These are phyloP conservation scores for Halcyon senegalensis DNA, from an alignment of 2,113 vertebrate genomes.

Conservation along the genomic window DNA sequence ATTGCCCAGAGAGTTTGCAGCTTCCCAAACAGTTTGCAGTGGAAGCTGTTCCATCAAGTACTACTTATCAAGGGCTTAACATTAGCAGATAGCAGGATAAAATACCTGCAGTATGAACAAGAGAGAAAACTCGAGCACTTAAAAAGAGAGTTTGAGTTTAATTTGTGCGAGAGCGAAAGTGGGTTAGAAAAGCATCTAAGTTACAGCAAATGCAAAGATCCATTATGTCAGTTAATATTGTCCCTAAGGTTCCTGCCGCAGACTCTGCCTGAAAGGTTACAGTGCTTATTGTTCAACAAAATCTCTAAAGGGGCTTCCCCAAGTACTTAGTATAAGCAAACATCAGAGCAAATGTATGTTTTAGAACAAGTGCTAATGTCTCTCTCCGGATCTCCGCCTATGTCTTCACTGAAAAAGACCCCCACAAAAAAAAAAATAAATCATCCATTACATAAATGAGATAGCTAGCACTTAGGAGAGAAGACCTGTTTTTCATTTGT, in stretches of 20 bases:
- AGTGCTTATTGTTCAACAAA: not conserved
- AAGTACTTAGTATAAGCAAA: not conserved
- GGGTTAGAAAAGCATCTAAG: not conserved
- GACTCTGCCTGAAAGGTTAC: constrained; percentile 1
- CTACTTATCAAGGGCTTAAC: not conserved
- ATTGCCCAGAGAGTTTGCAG: not conserved
- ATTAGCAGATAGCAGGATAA: not conserved
- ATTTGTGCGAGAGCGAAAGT: not conserved
- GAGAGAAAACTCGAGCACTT: not conserved
- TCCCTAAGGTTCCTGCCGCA: not conserved
- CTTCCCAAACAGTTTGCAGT: not conserved
- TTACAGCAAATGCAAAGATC: constrained; percentile 15
- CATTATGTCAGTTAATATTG: constrained; percentile 7
- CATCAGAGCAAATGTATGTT: not conserved
- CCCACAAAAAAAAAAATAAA: not conserved
- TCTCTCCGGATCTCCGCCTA: not conserved
- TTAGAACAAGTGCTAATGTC: not conserved
- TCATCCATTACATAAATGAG: not conserved
- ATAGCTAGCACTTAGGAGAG: not conserved
- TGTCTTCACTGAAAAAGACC: not conserved
- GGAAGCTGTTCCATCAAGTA: not conserved
- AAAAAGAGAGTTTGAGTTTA: not conserved
- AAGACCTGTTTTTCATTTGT: not conserved
- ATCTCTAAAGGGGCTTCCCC: not conserved
- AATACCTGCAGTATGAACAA: not conserved